Base-by-base conservation (phyloP, 2,888 invertebrate genomes). In the Athrips mouffetella region DNA sequence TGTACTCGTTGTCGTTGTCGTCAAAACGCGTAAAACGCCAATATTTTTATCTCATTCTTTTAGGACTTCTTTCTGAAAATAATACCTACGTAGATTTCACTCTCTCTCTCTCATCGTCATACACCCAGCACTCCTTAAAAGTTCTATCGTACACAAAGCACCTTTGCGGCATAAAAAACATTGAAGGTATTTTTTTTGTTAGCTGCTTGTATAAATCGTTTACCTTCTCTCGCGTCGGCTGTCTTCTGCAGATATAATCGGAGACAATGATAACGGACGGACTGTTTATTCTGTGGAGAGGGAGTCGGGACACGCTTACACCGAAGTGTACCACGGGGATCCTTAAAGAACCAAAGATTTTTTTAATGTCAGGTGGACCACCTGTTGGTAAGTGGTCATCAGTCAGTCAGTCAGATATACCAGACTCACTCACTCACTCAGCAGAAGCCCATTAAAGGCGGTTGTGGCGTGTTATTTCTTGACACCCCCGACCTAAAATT, bases 201-300 rank as follows among this genome's bases (percentile, higher is more conserved):
- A 25, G 11, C 25, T 23, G 25, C 21, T 18, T 7, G 3, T 15
- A 25, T 40, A 40, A 40, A 40, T 40, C 40, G 40, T 44, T 44
- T 44, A 44, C 42, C 40, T 40, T 25, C 37, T 27, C 51, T 48
- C 55, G 59, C 11, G 40, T 23, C 25, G 15, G 54, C 62, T 74
- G 80, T 69, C 63, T 60, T 45, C 50, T 57, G 52, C 77, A 78
- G 81, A 81, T 80, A 75, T 71, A 73, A 79, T 80, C 78, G 57
- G 52, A 57, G 64, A 74, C 69, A 72, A 65, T 71, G 80, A 80
- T 80, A 79, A 78, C 76, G 76, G 67, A 68, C 76, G 66, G 65
- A 75, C 73, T 81, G 78, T 80, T 81, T 80, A 76, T 79, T 77
- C 68, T 65, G 57, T 55, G 62, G 58, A 53, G 55, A 49, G 52